Base-by-base conservation (phyloP, 1,140 invertebrate genomes). In the Sinonovacula constricta region DNA sequence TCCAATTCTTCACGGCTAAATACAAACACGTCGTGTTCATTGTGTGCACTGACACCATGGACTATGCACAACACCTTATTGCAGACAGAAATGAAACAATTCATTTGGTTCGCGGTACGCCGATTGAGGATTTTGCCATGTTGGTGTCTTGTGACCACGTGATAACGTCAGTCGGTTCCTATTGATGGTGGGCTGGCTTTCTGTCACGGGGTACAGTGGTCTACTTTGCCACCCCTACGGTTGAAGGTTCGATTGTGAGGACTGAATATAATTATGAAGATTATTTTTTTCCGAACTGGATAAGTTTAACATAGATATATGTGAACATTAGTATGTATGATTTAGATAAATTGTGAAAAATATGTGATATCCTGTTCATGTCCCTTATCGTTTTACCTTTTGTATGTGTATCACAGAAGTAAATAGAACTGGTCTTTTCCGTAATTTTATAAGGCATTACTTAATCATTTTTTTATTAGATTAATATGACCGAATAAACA, bases 101-200 rank as follows among this genome's bases (percentile, higher is more conserved):
- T 4, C 34, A 67, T 28, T 75, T 81, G 28, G 26, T 76, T 0
- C 34, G 65, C n/a, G 66, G 1, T 1, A 14, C 34, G 0, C 51
- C 70, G 14, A 53, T 30, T 15, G 89, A 92, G 79, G 83, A 88
- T 57, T 45, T 88, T 14, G 83, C 85, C 7, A 54, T 83, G 1
- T 56, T 88, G 33, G 30, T 83, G 18, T 34, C 12, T 10, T 88
- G 87, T 76, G 80, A 88, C 71, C 87, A 88, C 60, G 79, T 69
- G 28, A 85, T 88, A 24, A 81, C 85, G 26, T 81, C 83, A 2
- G 60, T 56, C 30, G 87, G 87, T 3, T 82, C 81, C 0, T 88
- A 70, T 66, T 82, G 87, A 10, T 87, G 85, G 84, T 88, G 86
- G 86, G 81, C 66, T 5, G 86, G 82, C 0, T 87, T 81, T 76